phyloP scores from a whole-genome alignment of 2,797 vertebrate species.

The Pseudomugil tenellus region DNA sequence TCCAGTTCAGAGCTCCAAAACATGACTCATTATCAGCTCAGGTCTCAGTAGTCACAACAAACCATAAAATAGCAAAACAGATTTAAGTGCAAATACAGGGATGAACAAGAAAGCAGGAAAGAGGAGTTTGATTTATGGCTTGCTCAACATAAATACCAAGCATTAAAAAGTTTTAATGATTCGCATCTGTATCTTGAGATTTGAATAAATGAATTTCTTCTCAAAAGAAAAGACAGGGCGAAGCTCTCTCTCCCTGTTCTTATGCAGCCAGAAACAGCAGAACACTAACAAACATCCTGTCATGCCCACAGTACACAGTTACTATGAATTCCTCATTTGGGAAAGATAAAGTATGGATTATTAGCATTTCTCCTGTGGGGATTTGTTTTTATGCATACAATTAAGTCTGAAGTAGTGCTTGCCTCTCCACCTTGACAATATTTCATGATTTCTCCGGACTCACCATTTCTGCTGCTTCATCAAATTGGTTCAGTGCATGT shows the following conservation, averaged over 20 bases:
- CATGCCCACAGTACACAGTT: not conserved
- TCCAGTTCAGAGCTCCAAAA: constrained; percentile 31
- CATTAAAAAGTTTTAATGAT: constrained; percentile 6
- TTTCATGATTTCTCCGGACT: no score
- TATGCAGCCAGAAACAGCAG: not conserved
- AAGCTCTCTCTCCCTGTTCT: not conserved
- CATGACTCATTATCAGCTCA: constrained; percentile 31
- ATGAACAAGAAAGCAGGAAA: not conserved
- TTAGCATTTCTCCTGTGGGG: no score
- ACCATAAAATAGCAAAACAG: constrained; percentile 1
- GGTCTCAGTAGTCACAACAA: constrained; percentile 18
- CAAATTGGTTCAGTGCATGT: no score
- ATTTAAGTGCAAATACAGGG: constrained; percentile 1
- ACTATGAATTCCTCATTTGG: no score
- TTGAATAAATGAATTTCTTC: constrained; percentile 5
- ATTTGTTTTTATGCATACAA: no score
- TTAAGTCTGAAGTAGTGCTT: no score
- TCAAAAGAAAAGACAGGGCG: constrained; percentile 2
- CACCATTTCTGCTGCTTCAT: no score
- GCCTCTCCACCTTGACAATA: no score
- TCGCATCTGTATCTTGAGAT: not conserved
- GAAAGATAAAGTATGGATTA: no score
- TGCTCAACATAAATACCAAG: not conserved
- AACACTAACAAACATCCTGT: not conserved
- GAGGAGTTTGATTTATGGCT: not conserved